Evolutionary conservation across 1,140 invertebrate species (phyloP), one percentile per base, ranked within the genome.

Genomic region (Pseudomyrmex sp.): DNA sequence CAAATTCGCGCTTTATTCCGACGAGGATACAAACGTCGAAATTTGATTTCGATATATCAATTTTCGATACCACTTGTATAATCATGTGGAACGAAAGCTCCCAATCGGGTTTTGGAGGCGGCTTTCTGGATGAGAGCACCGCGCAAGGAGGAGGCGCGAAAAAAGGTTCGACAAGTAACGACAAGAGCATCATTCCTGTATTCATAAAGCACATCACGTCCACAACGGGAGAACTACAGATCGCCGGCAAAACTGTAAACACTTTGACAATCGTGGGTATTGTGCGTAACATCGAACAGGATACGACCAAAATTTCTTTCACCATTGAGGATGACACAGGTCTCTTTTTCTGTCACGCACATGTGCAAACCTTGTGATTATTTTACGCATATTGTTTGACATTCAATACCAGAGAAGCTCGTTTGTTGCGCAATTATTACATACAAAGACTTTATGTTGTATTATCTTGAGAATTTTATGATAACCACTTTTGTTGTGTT

Each of bases 291-390:
- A 70, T 94, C 0, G 91, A 93, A 58, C 84, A 89, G 10, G 86
- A 85, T 0, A 91, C 92, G 1, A 93, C 93, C 1, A 93, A 93
- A 86, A 83, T 94, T 12, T 89, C 91, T 7, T 94, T 92, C 18
- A 84, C 90, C 1, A 66, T 94, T 13, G 83, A 93, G 58, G 94
- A 94, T 85, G 90, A 94, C 35, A 93, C 93, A 76, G 93, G 93
- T 94, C 69, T 35, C 50, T 50, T 68, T 35, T 35, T 35, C 35
- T 35, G 4, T 35, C 35, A 35, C 35, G 0, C 35, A n/a, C 68
- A 79, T 61, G n/a, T 70, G 18, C 46, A 4, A 18, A 35, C 79
- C 7, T 56, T 46, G 52, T 7, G 35, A 35, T 35, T 35, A 35
- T 35, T 35, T 35, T 35, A 35, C 5, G 35, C 35, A 7, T 20